These are phyloP conservation scores for Poeciliopsis prolifica DNA, from an alignment of 2,113 vertebrate genomes.

Conservation along the genomic window DNA sequence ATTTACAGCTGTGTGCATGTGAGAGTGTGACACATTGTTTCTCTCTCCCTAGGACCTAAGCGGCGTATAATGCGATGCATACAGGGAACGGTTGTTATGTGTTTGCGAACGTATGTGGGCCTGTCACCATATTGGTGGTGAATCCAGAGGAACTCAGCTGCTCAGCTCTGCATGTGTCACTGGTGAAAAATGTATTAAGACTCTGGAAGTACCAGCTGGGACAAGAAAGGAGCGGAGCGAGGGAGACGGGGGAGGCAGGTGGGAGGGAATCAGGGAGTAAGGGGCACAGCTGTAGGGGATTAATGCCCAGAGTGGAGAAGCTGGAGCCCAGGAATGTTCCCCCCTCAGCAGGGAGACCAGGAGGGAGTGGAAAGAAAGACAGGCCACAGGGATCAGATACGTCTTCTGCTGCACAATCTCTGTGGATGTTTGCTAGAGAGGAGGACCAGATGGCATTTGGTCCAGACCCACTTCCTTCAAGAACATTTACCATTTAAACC, in stretches of 20 bases:
- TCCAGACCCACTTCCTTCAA: conserved; percentile 53
- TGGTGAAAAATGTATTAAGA: conserved; percentile 94
- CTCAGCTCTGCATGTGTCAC: conserved; percentile 89
- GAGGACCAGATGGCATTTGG: conserved; percentile 40
- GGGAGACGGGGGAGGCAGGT: conserved; percentile 32
- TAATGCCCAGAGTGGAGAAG: conserved; percentile 90
- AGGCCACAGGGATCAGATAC: conserved; percentile 80
- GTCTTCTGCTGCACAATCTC: conserved; percentile 53
- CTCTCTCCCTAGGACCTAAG: conserved; percentile 26
- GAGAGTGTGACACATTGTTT: conserved; percentile 31
- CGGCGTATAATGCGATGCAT: conserved; percentile 28
- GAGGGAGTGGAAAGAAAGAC: conserved; percentile 69
- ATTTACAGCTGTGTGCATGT: conserved; percentile 43
- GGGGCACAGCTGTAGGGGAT: conserved; percentile 97
- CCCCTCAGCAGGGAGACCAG: conserved; percentile 64
- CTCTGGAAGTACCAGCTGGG: conserved; percentile 78
- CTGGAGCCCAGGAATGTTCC: conserved; percentile 90
- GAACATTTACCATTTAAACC: conserved; percentile 47
- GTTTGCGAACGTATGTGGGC: conserved; percentile 36
- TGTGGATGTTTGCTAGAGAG: conserved; percentile 33
- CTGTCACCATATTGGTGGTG: conserved; percentile 25
- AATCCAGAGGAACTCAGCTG: conserved; percentile 27
- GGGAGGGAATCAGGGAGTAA: conserved; percentile 81
- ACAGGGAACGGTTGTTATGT: conserved; percentile 21
- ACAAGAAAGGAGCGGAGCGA: conserved; percentile 77